Conservation (phyloP, 2,113 vertebrate species). For the Puffinus mauretanicus region DNA sequence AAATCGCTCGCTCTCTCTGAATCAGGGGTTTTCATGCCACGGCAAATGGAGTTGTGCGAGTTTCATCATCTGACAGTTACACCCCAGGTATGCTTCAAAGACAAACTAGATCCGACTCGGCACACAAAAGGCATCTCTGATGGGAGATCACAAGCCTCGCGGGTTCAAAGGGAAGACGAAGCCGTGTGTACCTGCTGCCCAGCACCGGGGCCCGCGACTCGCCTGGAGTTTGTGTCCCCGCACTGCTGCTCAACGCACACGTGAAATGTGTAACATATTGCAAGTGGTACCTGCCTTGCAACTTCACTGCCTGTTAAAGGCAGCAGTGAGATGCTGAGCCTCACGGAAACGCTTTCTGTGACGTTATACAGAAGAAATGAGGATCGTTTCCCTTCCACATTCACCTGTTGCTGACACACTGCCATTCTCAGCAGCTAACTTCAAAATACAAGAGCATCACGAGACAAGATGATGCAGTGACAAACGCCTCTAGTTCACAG, state of each 20-base stretch:
- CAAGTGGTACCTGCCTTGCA: background rate
- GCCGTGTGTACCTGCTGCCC: rapidly evolving
- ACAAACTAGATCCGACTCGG: background rate
- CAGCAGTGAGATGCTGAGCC: background rate
- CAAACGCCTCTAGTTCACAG: background rate
- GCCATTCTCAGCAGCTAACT: rapidly evolving
- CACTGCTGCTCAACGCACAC: background rate
- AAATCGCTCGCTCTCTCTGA: background rate
- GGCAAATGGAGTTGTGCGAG: rapidly evolving
- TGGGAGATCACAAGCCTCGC: background rate
- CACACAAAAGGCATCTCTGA: background rate
- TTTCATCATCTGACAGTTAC: background rate
- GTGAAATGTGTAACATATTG: rapidly evolving
- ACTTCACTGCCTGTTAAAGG: background rate
- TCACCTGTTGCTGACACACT: rapidly evolving
- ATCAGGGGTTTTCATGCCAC: background rate
- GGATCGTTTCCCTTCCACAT: background rate
- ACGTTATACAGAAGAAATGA: rapidly evolving
- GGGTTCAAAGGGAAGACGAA: background rate
- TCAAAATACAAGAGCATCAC: rapidly evolving
- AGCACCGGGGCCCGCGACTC: rapidly evolving
- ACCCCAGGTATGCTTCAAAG: background rate
- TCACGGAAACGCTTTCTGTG: rapidly evolving
- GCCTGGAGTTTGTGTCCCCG: rapidly evolving
- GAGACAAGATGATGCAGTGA: background rate